phyloP scores from a whole-genome alignment of 1,140 invertebrate genomes.

The Sesamia nonagrioides region DNA sequence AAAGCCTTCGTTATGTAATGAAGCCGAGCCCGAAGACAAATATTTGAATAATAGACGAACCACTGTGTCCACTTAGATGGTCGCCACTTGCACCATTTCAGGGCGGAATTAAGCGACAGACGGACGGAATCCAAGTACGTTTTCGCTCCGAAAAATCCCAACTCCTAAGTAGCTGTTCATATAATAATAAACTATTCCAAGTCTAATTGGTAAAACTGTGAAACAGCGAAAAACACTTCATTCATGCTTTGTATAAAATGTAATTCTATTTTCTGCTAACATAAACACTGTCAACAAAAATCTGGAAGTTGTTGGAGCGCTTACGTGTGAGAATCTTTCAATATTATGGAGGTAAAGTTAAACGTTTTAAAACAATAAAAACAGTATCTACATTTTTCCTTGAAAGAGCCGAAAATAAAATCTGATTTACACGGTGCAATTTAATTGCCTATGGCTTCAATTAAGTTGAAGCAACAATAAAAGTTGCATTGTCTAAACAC shows the following conservation, averaged over 20 bases:
- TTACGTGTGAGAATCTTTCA: too few relatives aligned
- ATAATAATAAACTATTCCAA: not conserved
- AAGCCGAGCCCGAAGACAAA: conserved; percentile 61
- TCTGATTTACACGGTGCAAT: too few relatives aligned
- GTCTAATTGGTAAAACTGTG: not conserved
- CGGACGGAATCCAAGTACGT: not conserved
- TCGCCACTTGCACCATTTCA: conserved; percentile 34
- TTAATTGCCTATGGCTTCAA: too few relatives aligned
- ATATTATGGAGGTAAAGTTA: too few relatives aligned
- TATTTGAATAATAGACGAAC: conserved; percentile 67
- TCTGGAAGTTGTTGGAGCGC: too few relatives aligned
- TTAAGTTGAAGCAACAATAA: too few relatives aligned
- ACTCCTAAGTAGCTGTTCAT: not conserved
- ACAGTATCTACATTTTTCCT: too few relatives aligned
- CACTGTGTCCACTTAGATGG: conserved; percentile 50
- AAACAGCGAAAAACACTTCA: not conserved
- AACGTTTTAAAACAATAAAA: too few relatives aligned
- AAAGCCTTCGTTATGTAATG: conserved; percentile 52
- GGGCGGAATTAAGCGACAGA: not conserved
- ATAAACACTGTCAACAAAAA: too few relatives aligned
- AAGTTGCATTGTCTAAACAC: too few relatives aligned
- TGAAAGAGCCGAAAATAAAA: too few relatives aligned
- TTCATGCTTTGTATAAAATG: not conserved
- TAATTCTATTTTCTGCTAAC: not conserved
- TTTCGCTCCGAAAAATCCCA: not conserved